Conservation (phyloP, 2,797 vertebrate genomes). For the Aldrovandia affinis region DNA sequence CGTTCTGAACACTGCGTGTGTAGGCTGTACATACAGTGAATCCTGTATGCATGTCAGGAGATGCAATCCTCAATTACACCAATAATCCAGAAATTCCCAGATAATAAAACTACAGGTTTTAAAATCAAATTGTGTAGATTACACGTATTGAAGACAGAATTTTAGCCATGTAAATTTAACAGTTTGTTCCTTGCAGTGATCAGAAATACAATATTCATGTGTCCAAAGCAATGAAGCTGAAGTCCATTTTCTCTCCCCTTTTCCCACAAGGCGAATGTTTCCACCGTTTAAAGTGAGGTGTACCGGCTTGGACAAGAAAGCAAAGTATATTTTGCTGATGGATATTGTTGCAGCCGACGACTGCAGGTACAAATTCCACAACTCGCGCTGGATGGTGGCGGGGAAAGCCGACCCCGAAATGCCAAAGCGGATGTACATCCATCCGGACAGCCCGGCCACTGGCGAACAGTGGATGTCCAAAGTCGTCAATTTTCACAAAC, state of each 20-base stretch:
- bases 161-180: background rate
- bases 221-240: conserved; percentile 6
- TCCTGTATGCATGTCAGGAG: background rate
- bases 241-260: conserved; percentile 6
- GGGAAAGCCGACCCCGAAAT: conserved; percentile 98
- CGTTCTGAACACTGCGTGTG: background rate
- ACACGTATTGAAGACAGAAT: background rate
- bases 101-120: background rate
- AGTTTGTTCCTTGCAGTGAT: background rate
- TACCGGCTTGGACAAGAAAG: conserved; percentile 96
- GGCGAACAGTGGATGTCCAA: conserved; percentile 99
- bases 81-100: background rate
- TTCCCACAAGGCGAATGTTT: conserved; percentile 89
- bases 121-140: background rate
- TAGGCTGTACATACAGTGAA: background rate
- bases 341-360: conserved; percentile 97
- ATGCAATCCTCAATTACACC: background rate
- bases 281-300: conserved; percentile 99
- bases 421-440: conserved; percentile 99
- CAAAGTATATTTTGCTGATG: conserved; percentile 98
- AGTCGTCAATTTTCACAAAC: conserved; percentile 98
- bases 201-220: background rate
- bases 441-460: conserved; percentile 96
- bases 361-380: conserved; percentile 98
- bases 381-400: conserved; percentile 98